Evolutionary conservation across 2,888 invertebrate genomes (phyloP).

Genomic region (Synanthedon andrenaeformis): DNA sequence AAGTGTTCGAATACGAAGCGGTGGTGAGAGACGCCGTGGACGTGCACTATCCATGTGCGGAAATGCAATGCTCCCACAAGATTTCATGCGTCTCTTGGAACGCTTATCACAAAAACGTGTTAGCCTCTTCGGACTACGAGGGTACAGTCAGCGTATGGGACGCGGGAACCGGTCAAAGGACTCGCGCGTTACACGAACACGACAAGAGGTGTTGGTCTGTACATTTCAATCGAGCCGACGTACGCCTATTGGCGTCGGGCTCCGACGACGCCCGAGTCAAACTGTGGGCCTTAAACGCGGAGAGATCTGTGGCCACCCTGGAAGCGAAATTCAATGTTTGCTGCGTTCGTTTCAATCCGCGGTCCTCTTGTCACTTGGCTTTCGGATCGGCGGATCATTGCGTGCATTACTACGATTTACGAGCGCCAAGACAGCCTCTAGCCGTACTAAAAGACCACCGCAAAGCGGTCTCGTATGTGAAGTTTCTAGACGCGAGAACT

Average conservation of each 20-base stretch:
- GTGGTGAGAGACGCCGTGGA: constrained; percentile 89
- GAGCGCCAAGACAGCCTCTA: constrained; percentile 84
- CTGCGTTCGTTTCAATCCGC: constrained; percentile 81
- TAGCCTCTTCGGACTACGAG: constrained; percentile 95
- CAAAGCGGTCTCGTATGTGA: constrained; percentile 95
- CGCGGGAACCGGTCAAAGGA: constrained; percentile 80
- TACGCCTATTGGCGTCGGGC: constrained; percentile 89
- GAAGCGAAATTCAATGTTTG: constrained; percentile 96
- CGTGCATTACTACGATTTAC: constrained; percentile 94
- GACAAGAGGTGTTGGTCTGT: constrained; percentile 97
- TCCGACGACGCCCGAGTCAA: constrained; percentile 95
- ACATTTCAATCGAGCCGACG: constrained; percentile 93
- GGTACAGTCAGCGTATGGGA: constrained; percentile 96
- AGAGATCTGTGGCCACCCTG: constrained; percentile 83
- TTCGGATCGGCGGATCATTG: constrained; percentile 98
- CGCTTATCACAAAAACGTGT: constrained; percentile 86
- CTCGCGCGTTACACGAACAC: constrained; percentile 80
- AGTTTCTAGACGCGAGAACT: constrained; percentile 86
- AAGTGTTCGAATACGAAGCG: constrained; percentile 88
- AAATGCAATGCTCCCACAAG: constrained; percentile 93
- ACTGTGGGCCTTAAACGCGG: constrained; percentile 89
- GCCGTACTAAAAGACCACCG: constrained; percentile 86
- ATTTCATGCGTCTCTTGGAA: constrained; percentile 97
- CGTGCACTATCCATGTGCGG: constrained; percentile 91
- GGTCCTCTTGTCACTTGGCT: constrained; percentile 86